Evolutionary conservation across 2,113 vertebrate species (phyloP).

Genomic region (Malurus cyaneus): DNA sequence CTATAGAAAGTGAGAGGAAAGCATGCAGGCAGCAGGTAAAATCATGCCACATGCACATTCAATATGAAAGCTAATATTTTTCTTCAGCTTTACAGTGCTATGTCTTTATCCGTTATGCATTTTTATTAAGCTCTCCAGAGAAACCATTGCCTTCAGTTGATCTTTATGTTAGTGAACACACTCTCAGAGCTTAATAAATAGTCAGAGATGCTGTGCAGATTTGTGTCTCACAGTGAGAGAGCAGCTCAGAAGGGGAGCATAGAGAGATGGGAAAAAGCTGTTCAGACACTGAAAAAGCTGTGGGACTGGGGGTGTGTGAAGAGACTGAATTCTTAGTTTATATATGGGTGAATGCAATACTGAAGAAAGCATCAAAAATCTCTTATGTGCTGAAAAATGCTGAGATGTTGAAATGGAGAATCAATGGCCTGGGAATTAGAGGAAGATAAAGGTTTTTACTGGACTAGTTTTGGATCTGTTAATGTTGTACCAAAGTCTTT

Average conservation of each 20-base stretch:
- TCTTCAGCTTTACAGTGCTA: not conserved
- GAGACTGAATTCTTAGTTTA: not conserved
- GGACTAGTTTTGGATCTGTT: not conserved
- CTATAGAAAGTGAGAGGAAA: not conserved
- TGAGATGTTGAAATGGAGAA: not conserved
- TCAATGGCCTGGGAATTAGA: not conserved
- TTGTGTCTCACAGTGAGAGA: not conserved
- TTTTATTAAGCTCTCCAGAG: not conserved
- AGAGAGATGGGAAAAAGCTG: not conserved
- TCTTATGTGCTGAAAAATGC: not conserved
- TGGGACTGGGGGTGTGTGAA: not conserved
- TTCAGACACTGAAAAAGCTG: not conserved
- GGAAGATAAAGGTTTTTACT: not conserved
- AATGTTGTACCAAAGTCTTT: not conserved
- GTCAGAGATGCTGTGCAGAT: not conserved
- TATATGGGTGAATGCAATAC: not conserved
- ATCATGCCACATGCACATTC: not conserved
- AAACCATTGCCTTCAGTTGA: not conserved
- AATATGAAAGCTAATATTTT: not conserved
- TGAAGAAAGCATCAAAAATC: not conserved
- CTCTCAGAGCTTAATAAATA: not conserved
- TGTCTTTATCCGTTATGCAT: not conserved
- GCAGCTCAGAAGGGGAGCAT: not conserved
- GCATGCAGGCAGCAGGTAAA: not conserved
- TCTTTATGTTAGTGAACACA: not conserved